These are phyloP conservation scores for Eupithecia subumbrata DNA, from an alignment of 2,888 invertebrate species.

Conservation along the genomic window DNA sequence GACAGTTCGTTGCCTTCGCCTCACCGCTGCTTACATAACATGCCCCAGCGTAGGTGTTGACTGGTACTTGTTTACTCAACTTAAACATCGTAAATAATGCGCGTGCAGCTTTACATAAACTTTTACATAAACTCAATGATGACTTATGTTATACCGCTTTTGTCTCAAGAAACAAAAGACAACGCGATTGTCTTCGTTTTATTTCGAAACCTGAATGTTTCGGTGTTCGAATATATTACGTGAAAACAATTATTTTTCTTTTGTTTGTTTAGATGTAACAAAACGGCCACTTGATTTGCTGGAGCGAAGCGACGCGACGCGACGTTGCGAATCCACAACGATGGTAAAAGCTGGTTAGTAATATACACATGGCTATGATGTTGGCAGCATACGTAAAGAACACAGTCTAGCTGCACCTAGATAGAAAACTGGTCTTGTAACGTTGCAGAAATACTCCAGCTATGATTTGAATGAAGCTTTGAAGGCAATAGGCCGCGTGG, in stretches of 20 bases:
- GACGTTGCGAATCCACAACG: background rate
- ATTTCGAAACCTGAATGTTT: background rate
- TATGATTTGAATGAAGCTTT: background rate
- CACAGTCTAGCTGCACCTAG: background rate
- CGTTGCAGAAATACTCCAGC: background rate
- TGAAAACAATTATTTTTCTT: background rate
- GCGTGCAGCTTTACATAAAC: background rate
- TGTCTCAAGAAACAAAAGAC: background rate
- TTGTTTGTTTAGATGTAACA: background rate
- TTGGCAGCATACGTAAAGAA: constrained; percentile 10
- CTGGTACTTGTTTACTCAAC: background rate
- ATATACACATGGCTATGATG: background rate
- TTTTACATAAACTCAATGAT: background rate
- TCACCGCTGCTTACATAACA: background rate
- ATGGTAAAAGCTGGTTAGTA: background rate
- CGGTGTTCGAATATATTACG: background rate
- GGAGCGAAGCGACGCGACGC: background rate
- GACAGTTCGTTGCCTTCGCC: background rate
- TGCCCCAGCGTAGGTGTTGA: background rate
- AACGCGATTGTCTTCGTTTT: background rate
- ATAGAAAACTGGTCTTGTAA: background rate
- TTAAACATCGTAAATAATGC: background rate
- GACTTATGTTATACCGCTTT: background rate
- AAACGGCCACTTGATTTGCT: background rate
- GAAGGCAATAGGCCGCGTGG: background rate